A percentile compares a stretch with the other conserved stretches of the same genome.
phyloP scores from a whole-genome alignment of 1,140 invertebrate genomes.

The Sinonovacula constricta region DNA sequence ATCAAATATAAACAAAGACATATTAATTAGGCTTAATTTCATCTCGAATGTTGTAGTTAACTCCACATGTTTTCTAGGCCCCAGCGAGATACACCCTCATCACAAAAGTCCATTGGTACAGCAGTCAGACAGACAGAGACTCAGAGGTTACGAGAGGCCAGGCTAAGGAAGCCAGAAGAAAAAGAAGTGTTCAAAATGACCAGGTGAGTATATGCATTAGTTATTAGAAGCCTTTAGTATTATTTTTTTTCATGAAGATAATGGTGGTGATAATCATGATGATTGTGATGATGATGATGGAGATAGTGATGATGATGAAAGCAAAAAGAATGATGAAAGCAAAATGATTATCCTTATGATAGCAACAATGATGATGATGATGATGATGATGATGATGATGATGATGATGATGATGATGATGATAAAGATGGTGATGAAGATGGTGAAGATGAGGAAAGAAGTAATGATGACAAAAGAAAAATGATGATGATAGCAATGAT shows the following conservation, averaged over 20 bases:
- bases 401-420: background rate
- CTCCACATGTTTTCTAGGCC: too few species aligned
- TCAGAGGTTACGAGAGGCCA: conserved; percentile 45
- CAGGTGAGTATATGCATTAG: conserved; percentile 61
- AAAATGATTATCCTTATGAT: background rate
- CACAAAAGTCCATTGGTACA: conserved; percentile 18
- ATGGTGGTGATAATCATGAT: background rate
- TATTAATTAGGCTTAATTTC: too few species aligned
- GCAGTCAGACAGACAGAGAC: conserved; percentile 32
- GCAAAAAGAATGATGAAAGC: background rate
- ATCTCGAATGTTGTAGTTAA: too few species aligned
- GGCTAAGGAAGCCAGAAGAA: conserved; percentile 43
- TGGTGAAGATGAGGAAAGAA: background rate
- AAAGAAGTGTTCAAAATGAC: conserved; percentile 68
- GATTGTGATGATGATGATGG: background rate
- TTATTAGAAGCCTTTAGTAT: too few species aligned
- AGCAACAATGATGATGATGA: background rate
- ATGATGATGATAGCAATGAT: background rate
- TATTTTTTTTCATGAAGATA: too few species aligned
- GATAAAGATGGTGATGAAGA: too few species aligned
- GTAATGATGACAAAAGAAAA: background rate
- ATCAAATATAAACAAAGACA: too few species aligned
- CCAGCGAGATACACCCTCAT: too few species aligned
- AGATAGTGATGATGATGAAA: background rate
- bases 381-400: background rate